Evolutionary conservation across 2,113 vertebrate species (phyloP).

Genomic region (Spheniscus mendiculus): DNA sequence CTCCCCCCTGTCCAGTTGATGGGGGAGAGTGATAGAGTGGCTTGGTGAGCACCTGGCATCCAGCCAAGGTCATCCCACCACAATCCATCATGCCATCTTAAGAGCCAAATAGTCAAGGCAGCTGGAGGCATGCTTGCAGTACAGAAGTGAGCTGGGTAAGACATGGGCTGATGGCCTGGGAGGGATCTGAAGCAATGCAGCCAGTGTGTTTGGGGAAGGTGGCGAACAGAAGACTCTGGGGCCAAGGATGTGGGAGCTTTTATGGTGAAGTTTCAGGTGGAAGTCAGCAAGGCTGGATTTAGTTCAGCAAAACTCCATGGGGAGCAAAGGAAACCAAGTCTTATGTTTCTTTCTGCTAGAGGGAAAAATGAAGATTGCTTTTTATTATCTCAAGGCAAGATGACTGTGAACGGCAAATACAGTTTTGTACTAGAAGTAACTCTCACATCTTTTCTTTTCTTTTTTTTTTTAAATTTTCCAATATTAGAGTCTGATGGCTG

Average conservation of each 20-base stretch:
- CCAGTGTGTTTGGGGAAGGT: neutral
- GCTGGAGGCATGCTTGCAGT: neutral
- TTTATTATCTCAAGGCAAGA: neutral
- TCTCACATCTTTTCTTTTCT: neutral
- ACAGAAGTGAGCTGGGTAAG: neutral
- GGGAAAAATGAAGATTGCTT: neutral
- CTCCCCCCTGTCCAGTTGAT: neutral
- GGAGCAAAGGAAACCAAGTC: neutral
- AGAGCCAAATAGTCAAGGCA: neutral
- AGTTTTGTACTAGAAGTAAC: neutral
- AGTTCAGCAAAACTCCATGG: neutral
- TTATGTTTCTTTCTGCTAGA: neutral
- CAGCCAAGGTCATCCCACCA: neutral
- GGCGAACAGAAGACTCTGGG: rapidly evolving
- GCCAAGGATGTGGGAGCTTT: neutral
- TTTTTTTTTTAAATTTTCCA: neutral
- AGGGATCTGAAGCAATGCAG: neutral
- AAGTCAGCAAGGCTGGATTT: neutral
- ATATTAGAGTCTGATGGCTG: neutral
- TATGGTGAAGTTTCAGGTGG: neutral
- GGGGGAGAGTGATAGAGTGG: neutral
- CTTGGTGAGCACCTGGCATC: neutral
- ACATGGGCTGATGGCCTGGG: neutral
- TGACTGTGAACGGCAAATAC: neutral
- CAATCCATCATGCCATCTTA: neutral